Evolutionary conservation across 2,888 invertebrate genomes (phyloP).

Genomic region (Agrochola lychnidis): DNA sequence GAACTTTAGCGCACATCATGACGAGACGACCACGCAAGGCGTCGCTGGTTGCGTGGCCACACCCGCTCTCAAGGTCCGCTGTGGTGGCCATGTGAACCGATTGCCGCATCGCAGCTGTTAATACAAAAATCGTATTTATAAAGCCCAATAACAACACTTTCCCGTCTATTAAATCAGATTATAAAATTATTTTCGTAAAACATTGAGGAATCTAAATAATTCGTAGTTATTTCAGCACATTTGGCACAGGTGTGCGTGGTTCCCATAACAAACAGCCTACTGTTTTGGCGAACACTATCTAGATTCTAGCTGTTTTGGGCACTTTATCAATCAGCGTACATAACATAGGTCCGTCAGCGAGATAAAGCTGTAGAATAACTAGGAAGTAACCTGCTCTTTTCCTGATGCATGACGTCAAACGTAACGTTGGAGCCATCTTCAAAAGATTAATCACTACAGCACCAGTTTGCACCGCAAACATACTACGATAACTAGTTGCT

Average conservation of each 20-base stretch:
- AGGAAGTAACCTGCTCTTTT: slow-evolving; percentile 44
- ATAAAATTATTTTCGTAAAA: slow-evolving; percentile 10
- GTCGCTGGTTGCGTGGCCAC: slow-evolving; percentile 63
- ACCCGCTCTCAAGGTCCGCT: slow-evolving; percentile 72
- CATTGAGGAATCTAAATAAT: not conserved
- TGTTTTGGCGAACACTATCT: slow-evolving; percentile 8
- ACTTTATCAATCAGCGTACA: slow-evolving; percentile 1
- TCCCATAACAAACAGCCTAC: not conserved
- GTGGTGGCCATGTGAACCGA: slow-evolving; percentile 72
- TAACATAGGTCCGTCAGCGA: slow-evolving; percentile 16
- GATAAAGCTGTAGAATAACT: slow-evolving; percentile 14
- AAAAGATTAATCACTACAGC: slow-evolving; percentile 1
- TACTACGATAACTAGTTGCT: not conserved
- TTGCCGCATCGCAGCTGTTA: slow-evolving; percentile 74
- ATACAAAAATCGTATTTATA: slow-evolving; percentile 55
- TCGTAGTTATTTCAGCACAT: not conserved
- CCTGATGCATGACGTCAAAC: slow-evolving; percentile 22
- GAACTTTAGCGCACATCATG: not conserved
- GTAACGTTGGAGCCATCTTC: slow-evolving; percentile 7
- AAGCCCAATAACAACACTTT: slow-evolving; percentile 28
- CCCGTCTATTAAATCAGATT: slow-evolving; percentile 15
- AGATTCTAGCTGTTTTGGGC: slow-evolving; percentile 4
- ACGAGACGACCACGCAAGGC: not conserved
- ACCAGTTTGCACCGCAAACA: not conserved
- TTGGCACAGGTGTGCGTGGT: slow-evolving; percentile 2